Conservation (phyloP, 2,113 vertebrate species). For the Aphyosemion australe region DNA sequence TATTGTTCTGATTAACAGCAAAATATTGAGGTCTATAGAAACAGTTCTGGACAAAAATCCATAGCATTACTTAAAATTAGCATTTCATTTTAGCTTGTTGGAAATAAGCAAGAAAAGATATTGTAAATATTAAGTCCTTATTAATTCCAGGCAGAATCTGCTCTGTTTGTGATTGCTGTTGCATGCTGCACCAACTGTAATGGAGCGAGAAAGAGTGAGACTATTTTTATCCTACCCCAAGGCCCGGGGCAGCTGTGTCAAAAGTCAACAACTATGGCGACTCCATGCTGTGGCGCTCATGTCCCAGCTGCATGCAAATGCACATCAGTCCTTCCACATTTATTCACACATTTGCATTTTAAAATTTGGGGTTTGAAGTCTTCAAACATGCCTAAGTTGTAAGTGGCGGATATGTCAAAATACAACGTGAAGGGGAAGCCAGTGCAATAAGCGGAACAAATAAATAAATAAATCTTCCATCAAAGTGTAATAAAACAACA, state of each 20-base stretch:
- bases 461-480: slow-evolving; percentile 31
- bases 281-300: slow-evolving; percentile 52
- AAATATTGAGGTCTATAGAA: not conserved
- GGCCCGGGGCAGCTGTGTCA: slow-evolving; percentile 76
- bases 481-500: slow-evolving; percentile 21
- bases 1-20: not conserved
- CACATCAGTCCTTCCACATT: not conserved
- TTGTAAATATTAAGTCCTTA: not conserved
- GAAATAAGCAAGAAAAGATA: not conserved
- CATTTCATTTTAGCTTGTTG: not conserved
- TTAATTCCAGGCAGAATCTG: slow-evolving; percentile 2
- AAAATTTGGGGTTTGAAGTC: not conserved
- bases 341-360: slow-evolving; percentile 1
- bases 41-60: no score
- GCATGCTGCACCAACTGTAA: slow-evolving; percentile 48
- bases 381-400: not conserved
- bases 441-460: not conserved
- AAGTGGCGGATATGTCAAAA: not conserved
- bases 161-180: slow-evolving; percentile 30
- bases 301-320: slow-evolving; percentile 45
- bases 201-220: slow-evolving; percentile 41
- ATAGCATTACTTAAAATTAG: no score
- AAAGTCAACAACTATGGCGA: slow-evolving; percentile 72
- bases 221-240: slow-evolving; percentile 76
- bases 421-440: not conserved